Conservation (phyloP, 2,888 invertebrate species). For the Lordiphosa fenestrarum region DNA sequence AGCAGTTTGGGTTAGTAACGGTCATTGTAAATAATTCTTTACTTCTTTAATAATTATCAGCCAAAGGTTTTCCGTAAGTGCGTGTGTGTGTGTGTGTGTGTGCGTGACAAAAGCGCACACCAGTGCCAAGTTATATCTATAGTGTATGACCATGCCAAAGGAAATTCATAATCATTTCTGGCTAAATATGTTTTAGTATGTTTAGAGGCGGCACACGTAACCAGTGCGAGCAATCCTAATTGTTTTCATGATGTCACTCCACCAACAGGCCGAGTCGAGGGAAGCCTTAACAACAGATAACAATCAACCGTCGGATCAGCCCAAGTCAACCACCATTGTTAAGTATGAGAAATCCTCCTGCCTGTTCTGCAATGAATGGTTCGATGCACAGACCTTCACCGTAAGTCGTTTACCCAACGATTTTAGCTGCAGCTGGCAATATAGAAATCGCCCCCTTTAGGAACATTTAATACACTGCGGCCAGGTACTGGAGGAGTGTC, state of each 20-base stretch:
- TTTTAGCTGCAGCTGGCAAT: no score
- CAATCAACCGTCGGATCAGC: conserved; percentile 11
- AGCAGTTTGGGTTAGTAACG: conserved; percentile 22
- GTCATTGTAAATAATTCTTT: conserved; percentile 10
- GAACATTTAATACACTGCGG: conserved; percentile 86
- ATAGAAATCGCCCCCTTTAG: conserved; percentile 72
- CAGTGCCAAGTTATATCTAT: conserved; percentile 2
- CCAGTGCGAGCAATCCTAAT: conserved; percentile 1
- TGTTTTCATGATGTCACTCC: conserved; percentile 40
- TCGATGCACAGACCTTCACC: conserved; percentile 85
- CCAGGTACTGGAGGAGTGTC: conserved; percentile 87
- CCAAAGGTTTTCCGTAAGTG: neutral
- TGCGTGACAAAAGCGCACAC: conserved; percentile 8
- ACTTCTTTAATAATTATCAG: conserved; percentile 9
- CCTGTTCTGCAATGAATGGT: conserved; percentile 85
- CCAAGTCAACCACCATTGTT: conserved; percentile 73
- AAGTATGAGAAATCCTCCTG: conserved; percentile 83
- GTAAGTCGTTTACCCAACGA: conserved; percentile 75
- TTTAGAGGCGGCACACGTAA: conserved; percentile 50
- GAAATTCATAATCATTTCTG: conserved; percentile 57
- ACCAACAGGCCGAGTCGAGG: conserved; percentile 19
- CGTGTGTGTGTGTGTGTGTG: conserved; percentile 20
- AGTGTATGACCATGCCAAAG: conserved; percentile 6
- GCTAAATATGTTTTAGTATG: conserved; percentile 45
- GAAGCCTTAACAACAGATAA: conserved; percentile 7